phyloP scores from a whole-genome alignment of 2,113 vertebrate species.

The Aspiorhynchus laticeps region DNA sequence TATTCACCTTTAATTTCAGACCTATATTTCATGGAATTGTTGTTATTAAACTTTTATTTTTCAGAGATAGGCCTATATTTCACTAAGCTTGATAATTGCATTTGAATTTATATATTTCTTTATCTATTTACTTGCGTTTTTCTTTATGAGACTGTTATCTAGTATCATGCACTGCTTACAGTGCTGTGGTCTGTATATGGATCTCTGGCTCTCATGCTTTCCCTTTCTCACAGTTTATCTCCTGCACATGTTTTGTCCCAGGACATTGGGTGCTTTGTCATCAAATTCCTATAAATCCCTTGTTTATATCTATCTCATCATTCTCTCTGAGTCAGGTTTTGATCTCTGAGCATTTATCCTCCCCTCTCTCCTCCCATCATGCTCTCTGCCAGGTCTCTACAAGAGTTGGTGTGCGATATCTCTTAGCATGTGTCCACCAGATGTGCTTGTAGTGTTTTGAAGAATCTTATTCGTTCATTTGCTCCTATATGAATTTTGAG shows the following conservation, averaged over 20 bases:
- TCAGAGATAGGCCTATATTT: background rate
- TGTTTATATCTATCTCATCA: conserved; percentile 21
- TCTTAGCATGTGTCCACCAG: conserved; percentile 41
- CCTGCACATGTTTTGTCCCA: conserved; percentile 6
- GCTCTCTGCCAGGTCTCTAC: conserved; percentile 20
- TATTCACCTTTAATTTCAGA: too few relatives aligned
- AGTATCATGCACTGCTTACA: background rate
- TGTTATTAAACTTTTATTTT: background rate
- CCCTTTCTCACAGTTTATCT: conserved; percentile 7
- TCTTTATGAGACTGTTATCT: background rate
- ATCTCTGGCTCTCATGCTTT: background rate
- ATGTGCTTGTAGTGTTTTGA: conserved; percentile 36
- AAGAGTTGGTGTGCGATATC: conserved; percentile 6
- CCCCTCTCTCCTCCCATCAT: conserved; percentile 2
- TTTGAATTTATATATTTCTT: background rate
- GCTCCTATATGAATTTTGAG: background rate
- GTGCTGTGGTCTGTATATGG: background rate
- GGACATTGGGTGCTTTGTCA: conserved; percentile 30
- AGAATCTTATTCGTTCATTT: background rate
- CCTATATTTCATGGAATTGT: too few relatives aligned
- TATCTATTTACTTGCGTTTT: background rate
- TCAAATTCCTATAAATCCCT: conserved; percentile 36
- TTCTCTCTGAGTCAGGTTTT: conserved; percentile 6
- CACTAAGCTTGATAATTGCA: background rate
- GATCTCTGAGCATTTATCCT: conserved; percentile 21